phyloP scores from a whole-genome alignment of 2,113 vertebrate genomes.

The Dolichallabes microphthalmus region DNA sequence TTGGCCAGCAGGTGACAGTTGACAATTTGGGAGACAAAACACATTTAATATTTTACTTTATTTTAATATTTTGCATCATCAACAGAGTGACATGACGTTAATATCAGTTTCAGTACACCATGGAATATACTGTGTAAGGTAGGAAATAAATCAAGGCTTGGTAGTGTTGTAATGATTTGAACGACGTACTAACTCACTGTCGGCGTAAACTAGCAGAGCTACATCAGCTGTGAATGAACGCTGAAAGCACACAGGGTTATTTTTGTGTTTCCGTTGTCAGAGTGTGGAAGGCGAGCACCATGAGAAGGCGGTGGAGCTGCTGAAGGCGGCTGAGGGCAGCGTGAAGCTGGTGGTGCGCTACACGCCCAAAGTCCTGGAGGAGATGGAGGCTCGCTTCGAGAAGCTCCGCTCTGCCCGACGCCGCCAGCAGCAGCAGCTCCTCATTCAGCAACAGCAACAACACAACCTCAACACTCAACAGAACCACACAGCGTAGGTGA shows the following conservation, averaged over 20 bases:
- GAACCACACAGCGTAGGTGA: slow-evolving; percentile 99
- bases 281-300: slow-evolving; percentile 98
- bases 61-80: too few relatives aligned
- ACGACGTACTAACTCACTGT: background rate
- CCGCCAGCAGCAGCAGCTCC: slow-evolving; percentile 91
- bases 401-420: slow-evolving; percentile 94
- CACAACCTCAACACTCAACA: slow-evolving; percentile 83
- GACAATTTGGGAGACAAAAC: too few relatives aligned
- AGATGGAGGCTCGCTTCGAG: slow-evolving; percentile 99
- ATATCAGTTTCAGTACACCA: too few relatives aligned
- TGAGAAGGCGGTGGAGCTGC: slow-evolving; percentile 93
- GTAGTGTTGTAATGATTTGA: background rate
- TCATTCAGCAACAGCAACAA: slow-evolving; percentile 92
- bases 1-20: background rate
- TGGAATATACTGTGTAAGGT: too few relatives aligned
- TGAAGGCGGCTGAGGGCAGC: slow-evolving; percentile 94
- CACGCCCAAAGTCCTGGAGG: slow-evolving; percentile 97
- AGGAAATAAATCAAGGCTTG: too few relatives aligned
- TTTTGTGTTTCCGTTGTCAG: slow-evolving; percentile 65
- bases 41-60: too few relatives aligned
- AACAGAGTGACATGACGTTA: too few relatives aligned
- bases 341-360: slow-evolving; percentile 98
- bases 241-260: background rate
- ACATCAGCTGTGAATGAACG: background rate
- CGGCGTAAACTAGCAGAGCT: background rate